Evolutionary conservation across 2,888 invertebrate species (phyloP).

Genomic region (Apantesis nais): DNA sequence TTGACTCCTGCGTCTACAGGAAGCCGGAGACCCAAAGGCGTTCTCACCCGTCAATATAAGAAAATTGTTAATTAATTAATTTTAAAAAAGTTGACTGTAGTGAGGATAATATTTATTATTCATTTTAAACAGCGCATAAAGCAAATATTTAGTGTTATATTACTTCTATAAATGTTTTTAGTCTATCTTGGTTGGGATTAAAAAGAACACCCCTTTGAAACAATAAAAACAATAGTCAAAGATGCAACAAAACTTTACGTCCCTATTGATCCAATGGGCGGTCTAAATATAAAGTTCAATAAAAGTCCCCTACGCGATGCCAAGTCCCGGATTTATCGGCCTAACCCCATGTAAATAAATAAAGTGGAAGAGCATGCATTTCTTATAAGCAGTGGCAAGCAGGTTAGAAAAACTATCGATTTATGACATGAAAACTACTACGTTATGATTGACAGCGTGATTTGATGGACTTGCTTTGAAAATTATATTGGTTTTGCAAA

Average conservation of each 20-base stretch:
- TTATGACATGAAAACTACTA: slow-evolving; percentile 54
- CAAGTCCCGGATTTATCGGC: slow-evolving; percentile 82
- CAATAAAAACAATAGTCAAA: slow-evolving; percentile 35
- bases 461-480: not conserved
- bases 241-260: slow-evolving; percentile 66
- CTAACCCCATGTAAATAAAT: slow-evolving; percentile 85
- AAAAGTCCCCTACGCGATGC: slow-evolving; percentile 79
- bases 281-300: slow-evolving; percentile 83
- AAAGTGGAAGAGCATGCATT: slow-evolving; percentile 80
- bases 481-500: not conserved
- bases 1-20: too few relatives aligned
- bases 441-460: slow-evolving; percentile 55
- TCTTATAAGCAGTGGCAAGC: slow-evolving; percentile 75
- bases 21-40: too few relatives aligned
- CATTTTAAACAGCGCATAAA: too few relatives aligned
- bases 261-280: slow-evolving; percentile 78
- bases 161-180: not conserved
- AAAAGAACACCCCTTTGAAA: slow-evolving; percentile 13
- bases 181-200: not conserved
- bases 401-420: slow-evolving; percentile 77
- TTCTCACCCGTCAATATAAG: too few relatives aligned
- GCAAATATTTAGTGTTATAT: not conserved
- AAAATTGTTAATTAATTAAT: too few relatives aligned
- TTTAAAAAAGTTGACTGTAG: too few relatives aligned
- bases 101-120: too few relatives aligned